Conservation (phyloP, 2,888 invertebrate species). For the Bombyx huttoni region DNA sequence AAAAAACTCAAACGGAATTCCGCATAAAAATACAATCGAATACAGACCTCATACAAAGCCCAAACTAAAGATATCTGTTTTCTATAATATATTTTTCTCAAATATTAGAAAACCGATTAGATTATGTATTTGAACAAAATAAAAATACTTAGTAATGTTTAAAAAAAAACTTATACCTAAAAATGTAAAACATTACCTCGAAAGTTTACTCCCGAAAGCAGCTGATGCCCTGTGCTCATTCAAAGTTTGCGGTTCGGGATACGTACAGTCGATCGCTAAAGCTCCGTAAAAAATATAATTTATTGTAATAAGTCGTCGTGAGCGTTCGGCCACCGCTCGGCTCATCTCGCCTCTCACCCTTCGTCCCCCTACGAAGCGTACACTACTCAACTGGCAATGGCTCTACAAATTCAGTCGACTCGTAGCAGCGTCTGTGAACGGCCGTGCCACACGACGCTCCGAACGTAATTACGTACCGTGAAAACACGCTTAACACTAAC, state of each 20-base stretch:
- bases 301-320: constrained; percentile 70
- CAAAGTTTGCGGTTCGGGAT: constrained; percentile 46
- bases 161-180: not conserved
- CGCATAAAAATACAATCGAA: not conserved
- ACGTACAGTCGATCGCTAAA: constrained; percentile 54
- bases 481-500: constrained; percentile 58
- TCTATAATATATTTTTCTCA: too few species aligned
- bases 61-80: too few species aligned
- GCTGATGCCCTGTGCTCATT: constrained; percentile 45
- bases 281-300: constrained; percentile 65
- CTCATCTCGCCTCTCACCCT: constrained; percentile 49
- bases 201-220: constrained; percentile 9
- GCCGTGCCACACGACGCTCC: constrained; percentile 60
- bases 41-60: not conserved
- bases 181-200: not conserved
- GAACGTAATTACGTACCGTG: constrained; percentile 49
- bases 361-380: constrained; percentile 42
- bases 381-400: constrained; percentile 62
- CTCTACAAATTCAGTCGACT: constrained; percentile 58
- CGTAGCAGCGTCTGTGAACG: constrained; percentile 59
- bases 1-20: too few species aligned
- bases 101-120: too few species aligned
- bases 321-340: constrained; percentile 66
- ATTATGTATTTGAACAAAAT: too few species aligned
- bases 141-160: not conserved